Base-by-base conservation (phyloP, 2,797 vertebrate species). In the Sebastes elongatus region DNA sequence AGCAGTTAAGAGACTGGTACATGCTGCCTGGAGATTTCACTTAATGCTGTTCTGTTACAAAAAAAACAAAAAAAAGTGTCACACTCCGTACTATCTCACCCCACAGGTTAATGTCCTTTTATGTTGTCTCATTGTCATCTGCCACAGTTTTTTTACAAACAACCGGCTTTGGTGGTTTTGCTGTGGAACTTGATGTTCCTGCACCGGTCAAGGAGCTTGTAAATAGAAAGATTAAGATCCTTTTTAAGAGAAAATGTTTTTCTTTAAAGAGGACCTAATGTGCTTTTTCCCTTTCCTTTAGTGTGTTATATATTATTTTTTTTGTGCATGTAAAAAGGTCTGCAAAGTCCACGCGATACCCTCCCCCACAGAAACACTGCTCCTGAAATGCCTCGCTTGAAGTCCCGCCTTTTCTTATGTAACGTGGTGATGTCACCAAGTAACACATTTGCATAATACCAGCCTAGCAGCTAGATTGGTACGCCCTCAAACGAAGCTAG, bases 11-110 rank as follows among this genome's bases (percentile, higher is more conserved):
- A 89, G 87, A 83, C 77, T 63, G 27, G 69, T 46, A 33, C 89
- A 79, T 14, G 60, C 80, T 27, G 87, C 87, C 88, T 76, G 73
- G 89, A 93, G 87, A 90, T 91, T 88, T 88, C 80, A 90, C 84
- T 86, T 90, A 89, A 90, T 82, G 83, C 79, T 56, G 76, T 65
- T 76, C 74, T 71, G 61, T 74, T 64, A 10, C 25, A 10, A 35
- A 75, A 49, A 20, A 46, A 49, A 8, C 3, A 20, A 18, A 69
- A 53, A 72, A 69, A 60, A 77, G 32, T 25, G 64, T 33, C 71
- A 16, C 73, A 71, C 69, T 18, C 57, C 18, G 28, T 62, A 25
- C 57, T 69, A 57, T 33, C 72, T 78, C 52, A 30, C 27, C 66
- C 66, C 25, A 56, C 74, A 46, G 70, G 81, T 88, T 84, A 67